phyloP scores from a whole-genome alignment of 2,113 vertebrate species.

The Pseudois nayaur region DNA sequence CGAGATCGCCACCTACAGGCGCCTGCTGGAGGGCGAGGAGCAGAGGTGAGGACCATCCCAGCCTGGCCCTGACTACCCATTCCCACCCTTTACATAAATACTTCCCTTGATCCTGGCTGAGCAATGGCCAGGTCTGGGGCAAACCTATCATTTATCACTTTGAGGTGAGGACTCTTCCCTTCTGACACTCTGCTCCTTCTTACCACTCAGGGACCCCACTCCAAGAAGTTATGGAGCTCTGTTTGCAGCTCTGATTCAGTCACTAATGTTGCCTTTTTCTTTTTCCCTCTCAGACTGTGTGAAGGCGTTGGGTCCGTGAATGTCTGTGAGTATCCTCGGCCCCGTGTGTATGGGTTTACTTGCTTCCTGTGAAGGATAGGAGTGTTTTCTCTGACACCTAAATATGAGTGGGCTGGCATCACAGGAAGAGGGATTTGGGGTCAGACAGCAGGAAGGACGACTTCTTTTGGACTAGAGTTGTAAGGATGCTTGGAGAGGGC shows the following conservation, averaged over 20 bases:
- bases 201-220: too few relatives aligned
- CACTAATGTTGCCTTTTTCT: not conserved
- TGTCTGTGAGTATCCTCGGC: constrained; percentile 61
- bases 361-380: not conserved
- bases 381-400: not conserved
- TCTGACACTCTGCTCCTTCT: not conserved
- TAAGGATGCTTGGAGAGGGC: not conserved
- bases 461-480: not conserved
- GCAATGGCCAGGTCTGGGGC: too few relatives aligned
- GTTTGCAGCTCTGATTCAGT: fast-evolving
- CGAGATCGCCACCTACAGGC: too few relatives aligned
- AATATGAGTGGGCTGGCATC: not conserved
- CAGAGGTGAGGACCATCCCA: too few relatives aligned
- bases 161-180: not conserved
- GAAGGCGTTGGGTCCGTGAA: constrained; percentile 66
- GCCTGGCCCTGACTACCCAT: too few relatives aligned
- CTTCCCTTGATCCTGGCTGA: too few relatives aligned
- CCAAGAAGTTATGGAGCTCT: fast-evolving
- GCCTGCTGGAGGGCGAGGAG: too few relatives aligned
- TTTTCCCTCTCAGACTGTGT: constrained; percentile 43
- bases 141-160: too few relatives aligned
- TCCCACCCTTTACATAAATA: too few relatives aligned
- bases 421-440: not conserved
- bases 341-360: not conserved
- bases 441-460: not conserved